These are phyloP conservation scores for Neofelis nebulosa DNA, from an alignment of 2,113 vertebrate species.

Conservation along the genomic window DNA sequence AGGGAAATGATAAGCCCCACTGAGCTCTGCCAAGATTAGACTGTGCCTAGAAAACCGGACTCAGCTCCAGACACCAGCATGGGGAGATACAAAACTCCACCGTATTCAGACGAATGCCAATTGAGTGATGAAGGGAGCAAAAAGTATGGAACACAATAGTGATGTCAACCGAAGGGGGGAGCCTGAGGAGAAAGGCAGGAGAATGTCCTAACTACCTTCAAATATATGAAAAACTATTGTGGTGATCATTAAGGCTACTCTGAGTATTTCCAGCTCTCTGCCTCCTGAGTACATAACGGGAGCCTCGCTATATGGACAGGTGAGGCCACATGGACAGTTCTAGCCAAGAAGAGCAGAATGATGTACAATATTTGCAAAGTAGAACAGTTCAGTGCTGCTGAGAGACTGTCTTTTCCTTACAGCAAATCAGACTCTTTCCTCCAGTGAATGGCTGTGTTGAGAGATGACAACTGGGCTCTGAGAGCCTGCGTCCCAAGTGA, in stretches of 20 bases:
- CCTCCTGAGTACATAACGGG: neutral
- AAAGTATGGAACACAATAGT: neutral
- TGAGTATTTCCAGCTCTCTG: neutral
- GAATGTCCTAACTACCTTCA: neutral
- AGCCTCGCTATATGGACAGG: neutral
- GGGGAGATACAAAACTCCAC: neutral
- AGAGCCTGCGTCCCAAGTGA: neutral
- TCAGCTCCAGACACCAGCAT: neutral
- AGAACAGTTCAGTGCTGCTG: neutral
- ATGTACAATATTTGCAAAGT: neutral
- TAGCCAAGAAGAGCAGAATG: neutral
- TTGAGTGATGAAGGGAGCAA: neutral
- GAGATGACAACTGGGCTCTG: neutral
- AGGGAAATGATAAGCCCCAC: neutral
- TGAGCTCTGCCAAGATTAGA: neutral
- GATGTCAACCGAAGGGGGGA: neutral
- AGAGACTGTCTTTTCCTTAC: neutral
- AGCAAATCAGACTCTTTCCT: neutral
- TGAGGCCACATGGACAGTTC: neutral
- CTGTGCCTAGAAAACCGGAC: neutral
- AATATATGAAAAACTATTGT: neutral
- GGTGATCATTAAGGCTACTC: neutral
- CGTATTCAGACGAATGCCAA: neutral
- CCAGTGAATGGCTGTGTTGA: neutral
- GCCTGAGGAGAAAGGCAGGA: neutral